phyloP scores from a whole-genome alignment of 2,113 vertebrate species.

The Seriola dumerili region DNA sequence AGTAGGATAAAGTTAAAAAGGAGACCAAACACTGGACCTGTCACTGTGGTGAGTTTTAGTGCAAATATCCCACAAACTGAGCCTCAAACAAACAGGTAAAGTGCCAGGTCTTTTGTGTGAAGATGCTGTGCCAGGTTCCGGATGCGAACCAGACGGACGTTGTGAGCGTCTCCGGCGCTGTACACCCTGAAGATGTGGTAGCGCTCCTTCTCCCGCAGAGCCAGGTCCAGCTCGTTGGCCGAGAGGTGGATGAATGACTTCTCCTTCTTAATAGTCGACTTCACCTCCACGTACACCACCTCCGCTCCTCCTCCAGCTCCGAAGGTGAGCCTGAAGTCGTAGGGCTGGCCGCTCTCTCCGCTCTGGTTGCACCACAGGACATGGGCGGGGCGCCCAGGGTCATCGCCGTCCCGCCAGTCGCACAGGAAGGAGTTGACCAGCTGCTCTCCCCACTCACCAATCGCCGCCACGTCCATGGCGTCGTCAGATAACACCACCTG shows the following conservation, averaged over 20 bases:
- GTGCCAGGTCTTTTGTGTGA: slow-evolving; percentile 82
- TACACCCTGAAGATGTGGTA: slow-evolving; percentile 86
- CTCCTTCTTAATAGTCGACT: slow-evolving; percentile 82
- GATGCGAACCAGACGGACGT: slow-evolving; percentile 83
- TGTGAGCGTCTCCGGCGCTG: slow-evolving; percentile 78
- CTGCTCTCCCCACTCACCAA: slow-evolving; percentile 85
- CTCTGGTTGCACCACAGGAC: slow-evolving; percentile 82
- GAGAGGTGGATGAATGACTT: slow-evolving; percentile 83
- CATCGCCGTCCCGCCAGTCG: slow-evolving; percentile 77
- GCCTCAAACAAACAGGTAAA: slow-evolving; percentile 82
- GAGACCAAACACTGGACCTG: not conserved
- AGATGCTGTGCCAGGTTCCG: slow-evolving; percentile 86
- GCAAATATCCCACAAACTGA: not conserved
- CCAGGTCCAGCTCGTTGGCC: slow-evolving; percentile 85
- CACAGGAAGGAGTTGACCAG: slow-evolving; percentile 85
- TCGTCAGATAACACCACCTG: slow-evolving; percentile 76
- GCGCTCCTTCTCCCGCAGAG: slow-evolving; percentile 79
- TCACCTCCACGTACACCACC: slow-evolving; percentile 85
- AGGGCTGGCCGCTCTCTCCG: slow-evolving; percentile 84
- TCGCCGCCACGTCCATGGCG: slow-evolving; percentile 50
- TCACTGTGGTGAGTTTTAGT: not conserved
- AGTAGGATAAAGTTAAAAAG: slow-evolving; percentile 24
- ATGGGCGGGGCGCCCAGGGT: slow-evolving; percentile 57
- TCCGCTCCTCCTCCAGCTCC: fast-evolving
- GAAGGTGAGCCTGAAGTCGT: slow-evolving; percentile 84